Evolutionary conservation across 2,888 invertebrate species (phyloP), one percentile per base, ranked within the genome.

Genomic region (Cataglyphis rosenhaueri): DNA sequence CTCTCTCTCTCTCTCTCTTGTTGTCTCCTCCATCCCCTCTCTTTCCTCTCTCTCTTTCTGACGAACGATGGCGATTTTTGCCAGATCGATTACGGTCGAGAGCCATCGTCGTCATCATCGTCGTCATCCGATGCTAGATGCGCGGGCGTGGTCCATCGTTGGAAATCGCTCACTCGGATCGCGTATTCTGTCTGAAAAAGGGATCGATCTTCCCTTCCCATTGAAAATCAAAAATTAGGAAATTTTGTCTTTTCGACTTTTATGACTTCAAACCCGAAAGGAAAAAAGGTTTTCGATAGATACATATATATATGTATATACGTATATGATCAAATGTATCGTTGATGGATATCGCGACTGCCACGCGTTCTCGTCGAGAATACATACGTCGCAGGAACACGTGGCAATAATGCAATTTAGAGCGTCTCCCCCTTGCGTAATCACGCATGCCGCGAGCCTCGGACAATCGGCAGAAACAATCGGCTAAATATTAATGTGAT

Each of bases 131-230:
- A 89, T 85, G 81, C 85, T 82, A 89, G 86, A 87, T 84, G 84
- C 78, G 82, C 82, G 89, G 89, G 89, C 89, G 89, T 89, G 89
- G 89, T 89, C 89, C 85, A 89, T 83, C 86, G 81, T 81, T 82
- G 84, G 65, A 62, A 86, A 86, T 87, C 70, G 85, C 68, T 74
- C 66, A 70, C 52, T 55, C 65, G 35, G 32, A 59, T 59, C 41
- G 71, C 25, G 10, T 32, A 55, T 57, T 25, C 76, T 6, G 38
- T 59, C 21, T 21, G 48, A 12, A 48, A 70, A 9, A 15, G 29
- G 32, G 8, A 48, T 12, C 48, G 10, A 25, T 21, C 55, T n/a
- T 21, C 21, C 21, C 21, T 55, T 10, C n/a, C 55, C 55, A 21
- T 55, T 8, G 32, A 10, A 10, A 71, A 21, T 38, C n/a, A 3